Conservation (phyloP, 2,113 vertebrate genomes). For the Athene cunicularia region DNA sequence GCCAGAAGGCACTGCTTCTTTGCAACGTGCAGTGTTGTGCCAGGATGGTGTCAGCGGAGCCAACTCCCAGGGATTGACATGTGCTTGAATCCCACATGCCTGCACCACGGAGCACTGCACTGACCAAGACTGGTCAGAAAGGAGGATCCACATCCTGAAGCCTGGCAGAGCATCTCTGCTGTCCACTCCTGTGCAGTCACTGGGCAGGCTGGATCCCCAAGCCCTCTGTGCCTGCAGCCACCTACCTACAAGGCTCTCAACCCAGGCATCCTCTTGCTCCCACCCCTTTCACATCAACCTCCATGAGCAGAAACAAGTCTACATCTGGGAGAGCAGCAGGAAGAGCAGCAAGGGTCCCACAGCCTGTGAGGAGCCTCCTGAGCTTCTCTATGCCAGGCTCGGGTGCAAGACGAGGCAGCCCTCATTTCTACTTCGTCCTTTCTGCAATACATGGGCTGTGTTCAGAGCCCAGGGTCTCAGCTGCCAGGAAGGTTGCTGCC, state of each 20-base stretch:
- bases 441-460: neutral
- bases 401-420: neutral
- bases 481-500: neutral
- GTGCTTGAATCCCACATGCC: neutral
- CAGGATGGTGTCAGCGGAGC: neutral
- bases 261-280: neutral
- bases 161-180: neutral
- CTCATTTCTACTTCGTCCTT: neutral
- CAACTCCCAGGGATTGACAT: neutral
- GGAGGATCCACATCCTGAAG: neutral
- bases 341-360: neutral
- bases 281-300: neutral
- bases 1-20: neutral
- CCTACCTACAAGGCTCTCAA: neutral
- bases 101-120: accelerated
- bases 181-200: too few species aligned
- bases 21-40: accelerated
- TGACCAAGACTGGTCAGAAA: neutral
- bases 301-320: neutral
- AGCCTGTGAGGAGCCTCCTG: neutral
- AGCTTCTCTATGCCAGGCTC: neutral
- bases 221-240: neutral
- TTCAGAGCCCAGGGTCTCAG: neutral
- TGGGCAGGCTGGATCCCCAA: neutral
- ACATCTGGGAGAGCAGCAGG: neutral